phyloP scores from a whole-genome alignment of 2,113 vertebrate species.

The Pterocles gutturalis region DNA sequence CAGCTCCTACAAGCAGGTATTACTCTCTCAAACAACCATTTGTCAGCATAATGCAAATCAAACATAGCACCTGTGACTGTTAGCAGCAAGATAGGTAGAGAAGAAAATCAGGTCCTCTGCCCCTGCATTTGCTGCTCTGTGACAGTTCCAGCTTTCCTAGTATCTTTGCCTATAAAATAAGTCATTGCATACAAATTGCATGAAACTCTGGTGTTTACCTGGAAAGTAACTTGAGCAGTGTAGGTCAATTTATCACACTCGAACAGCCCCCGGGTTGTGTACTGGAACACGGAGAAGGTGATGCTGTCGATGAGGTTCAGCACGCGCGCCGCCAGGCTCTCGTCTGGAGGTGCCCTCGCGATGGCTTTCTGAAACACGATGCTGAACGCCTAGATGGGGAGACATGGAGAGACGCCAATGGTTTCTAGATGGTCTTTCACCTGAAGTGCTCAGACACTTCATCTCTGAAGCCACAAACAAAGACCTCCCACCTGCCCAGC shows the following conservation, averaged over 20 bases:
- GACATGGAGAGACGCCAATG: background rate
- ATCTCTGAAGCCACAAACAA: background rate
- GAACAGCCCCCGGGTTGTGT: slow-evolving; percentile 91
- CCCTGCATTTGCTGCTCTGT: background rate
- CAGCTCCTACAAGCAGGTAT: background rate
- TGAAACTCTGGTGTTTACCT: slow-evolving; percentile 76
- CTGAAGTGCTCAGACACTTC: background rate
- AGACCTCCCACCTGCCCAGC: background rate
- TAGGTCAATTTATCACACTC: slow-evolving; percentile 94
- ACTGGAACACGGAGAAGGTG: slow-evolving; percentile 91
- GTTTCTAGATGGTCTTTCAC: background rate
- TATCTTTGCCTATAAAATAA: background rate
- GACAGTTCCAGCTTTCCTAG: background rate
- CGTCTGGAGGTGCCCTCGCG: slow-evolving; percentile 78
- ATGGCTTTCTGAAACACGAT: slow-evolving; percentile 92
- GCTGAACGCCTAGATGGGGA: slow-evolving; percentile 85
- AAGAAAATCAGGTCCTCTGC: background rate
- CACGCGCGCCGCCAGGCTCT: slow-evolving; percentile 82
- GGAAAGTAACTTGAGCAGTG: slow-evolving; percentile 91
- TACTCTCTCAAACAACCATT: background rate
- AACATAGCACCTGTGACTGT: background rate
- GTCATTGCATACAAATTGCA: background rate
- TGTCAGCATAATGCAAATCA: background rate
- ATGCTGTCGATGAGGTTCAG: slow-evolving; percentile 90
- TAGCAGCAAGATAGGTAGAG: background rate